Base-by-base conservation (phyloP, 1,140 invertebrate genomes). In the Zeugodacus cucurbitae region DNA sequence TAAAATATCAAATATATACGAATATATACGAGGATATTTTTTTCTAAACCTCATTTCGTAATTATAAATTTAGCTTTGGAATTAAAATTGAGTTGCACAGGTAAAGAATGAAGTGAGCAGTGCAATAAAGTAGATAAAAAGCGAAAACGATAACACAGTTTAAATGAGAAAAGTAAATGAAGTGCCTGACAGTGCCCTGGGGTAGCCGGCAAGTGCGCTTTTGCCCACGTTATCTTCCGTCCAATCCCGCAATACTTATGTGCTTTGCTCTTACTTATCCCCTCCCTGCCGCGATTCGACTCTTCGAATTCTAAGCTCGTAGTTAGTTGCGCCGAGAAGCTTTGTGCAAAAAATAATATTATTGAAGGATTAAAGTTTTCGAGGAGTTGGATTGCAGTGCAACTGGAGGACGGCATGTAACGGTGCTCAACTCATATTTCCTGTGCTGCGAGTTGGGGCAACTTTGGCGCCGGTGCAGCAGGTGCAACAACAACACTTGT, bases 31-130 rank as follows among this genome's bases (percentile, higher is more conserved):
- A n/a, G n/a, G n/a, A n/a, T n/a, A n/a, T n/a, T 82, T 82, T 82
- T 41, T 48, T 26, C 10, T 82, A 82, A 82, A 48, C 41, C 11
- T 48, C n/a, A 29, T 82, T 44, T 48, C 48, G 74, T 82, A 82
- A 82, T 82, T 82, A 82, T 82, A 82, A 82, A 82, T 82, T 82
- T 82, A 82, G n/a, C 74, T 82, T 54, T 82, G 74, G 74, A 44
- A 48, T 82, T 82, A 82, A 48, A 48, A 48, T n/a, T 48, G 26
- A 48, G 41, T 82, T 82, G n/a, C 44, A 11, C 74, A 48, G 37
- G n/a, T 82, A 82, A n/a, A 44, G 70, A 74, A 74, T 22, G 34
- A 41, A 74, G 37, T 41, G 70, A 20, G 10, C 74, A 26, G 22
- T 48, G 74, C 48, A 82, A 67, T 67, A 67, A 82, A 82, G 74